phyloP scores from a whole-genome alignment of 2,888 invertebrate species.

The Entomobrya proxima region DNA sequence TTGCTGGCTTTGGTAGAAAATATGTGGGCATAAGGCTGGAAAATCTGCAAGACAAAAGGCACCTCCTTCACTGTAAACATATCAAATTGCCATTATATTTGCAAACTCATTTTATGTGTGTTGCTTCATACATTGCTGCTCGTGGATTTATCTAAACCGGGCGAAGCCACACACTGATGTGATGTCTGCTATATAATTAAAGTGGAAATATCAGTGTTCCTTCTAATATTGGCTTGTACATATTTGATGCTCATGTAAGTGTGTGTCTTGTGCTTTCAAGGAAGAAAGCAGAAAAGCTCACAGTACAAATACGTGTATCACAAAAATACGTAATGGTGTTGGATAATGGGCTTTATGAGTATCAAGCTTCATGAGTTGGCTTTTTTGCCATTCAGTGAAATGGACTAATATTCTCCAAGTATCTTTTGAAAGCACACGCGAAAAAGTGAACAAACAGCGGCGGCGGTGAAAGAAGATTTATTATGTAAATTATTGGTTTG shows the following conservation, averaged over 20 bases:
- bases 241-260: not conserved
- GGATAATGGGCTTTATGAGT: too few relatives aligned
- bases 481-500: constrained; percentile 70
- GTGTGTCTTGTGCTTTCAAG: not conserved
- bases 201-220: constrained; percentile 15
- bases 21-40: not conserved
- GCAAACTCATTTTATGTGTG: constrained; percentile 31
- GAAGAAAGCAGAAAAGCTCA: not conserved
- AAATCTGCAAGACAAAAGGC: constrained; percentile 56
- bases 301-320: too few relatives aligned
- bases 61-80: constrained; percentile 50
- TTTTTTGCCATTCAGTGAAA: not conserved
- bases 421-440: constrained; percentile 32
- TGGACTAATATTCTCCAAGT: constrained; percentile 21
- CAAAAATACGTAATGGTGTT: too few relatives aligned
- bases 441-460: not conserved
- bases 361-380: too few relatives aligned
- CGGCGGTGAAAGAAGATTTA: constrained; percentile 54
- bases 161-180: not conserved
- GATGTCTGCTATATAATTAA: constrained; percentile 1
- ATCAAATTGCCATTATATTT: constrained; percentile 54
- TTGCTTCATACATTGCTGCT: not conserved
- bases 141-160: constrained; percentile 19
- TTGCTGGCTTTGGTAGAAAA: not conserved
- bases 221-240: constrained; percentile 11